Evolutionary conservation across 2,113 vertebrate genomes (phyloP).

Genomic region (Fulmarus glacialis): DNA sequence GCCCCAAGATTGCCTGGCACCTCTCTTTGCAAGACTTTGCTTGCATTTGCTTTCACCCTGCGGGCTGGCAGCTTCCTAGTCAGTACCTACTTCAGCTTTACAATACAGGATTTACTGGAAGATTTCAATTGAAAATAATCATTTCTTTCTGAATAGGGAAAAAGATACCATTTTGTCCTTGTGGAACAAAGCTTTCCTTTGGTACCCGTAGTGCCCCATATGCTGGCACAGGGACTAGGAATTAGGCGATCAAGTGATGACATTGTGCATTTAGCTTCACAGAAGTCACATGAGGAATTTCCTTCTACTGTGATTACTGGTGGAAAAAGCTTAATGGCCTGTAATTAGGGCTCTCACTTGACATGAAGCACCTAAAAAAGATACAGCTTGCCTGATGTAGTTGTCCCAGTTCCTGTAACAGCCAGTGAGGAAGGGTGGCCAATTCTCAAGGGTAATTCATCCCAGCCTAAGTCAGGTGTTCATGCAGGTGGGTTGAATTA

Average conservation of each 20-base stretch:
- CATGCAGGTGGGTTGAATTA: neutral
- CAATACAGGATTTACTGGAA: neutral
- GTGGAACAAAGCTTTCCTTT: neutral
- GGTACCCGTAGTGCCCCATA: neutral
- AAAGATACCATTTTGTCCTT: neutral
- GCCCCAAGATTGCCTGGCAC: neutral
- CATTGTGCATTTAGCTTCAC: neutral
- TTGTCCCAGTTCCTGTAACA: neutral
- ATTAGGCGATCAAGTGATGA: neutral
- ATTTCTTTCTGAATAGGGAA: neutral
- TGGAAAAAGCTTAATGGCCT: neutral
- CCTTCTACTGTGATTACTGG: neutral
- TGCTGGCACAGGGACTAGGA: neutral
- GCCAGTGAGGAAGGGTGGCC: neutral
- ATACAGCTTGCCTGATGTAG: neutral
- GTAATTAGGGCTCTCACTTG: neutral
- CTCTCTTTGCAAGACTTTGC: neutral
- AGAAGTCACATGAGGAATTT: neutral
- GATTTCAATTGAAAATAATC: neutral
- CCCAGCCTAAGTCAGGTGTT: neutral
- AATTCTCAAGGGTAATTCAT: neutral
- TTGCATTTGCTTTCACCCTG: neutral
- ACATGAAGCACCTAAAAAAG: neutral
- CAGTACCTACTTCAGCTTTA: neutral
- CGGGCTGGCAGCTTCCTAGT: neutral